These are phyloP conservation scores for Diarsia rubi DNA, from an alignment of 2,888 invertebrate species.

Conservation along the genomic window DNA sequence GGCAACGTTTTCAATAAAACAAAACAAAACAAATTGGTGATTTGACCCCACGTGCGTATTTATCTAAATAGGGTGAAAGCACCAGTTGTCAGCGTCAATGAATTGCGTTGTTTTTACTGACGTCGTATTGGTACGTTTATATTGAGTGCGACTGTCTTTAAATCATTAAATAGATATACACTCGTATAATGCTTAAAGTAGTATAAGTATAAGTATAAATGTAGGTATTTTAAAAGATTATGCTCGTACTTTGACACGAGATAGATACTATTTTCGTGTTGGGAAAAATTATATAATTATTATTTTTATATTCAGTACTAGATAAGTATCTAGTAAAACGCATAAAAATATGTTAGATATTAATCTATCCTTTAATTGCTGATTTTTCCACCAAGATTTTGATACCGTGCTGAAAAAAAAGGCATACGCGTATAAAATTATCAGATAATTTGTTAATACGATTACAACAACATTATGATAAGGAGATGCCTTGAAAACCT, in stretches of 20 bases:
- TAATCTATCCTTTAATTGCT: not conserved
- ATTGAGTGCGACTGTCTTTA: not conserved
- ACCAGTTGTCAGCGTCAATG: slow-evolving; percentile 1
- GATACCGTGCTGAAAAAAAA: not conserved
- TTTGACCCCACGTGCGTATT: slow-evolving; percentile 49
- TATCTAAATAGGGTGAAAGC: slow-evolving; percentile 31
- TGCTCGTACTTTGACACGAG: not conserved
- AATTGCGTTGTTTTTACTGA: slow-evolving; percentile 3
- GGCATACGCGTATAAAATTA: no score
- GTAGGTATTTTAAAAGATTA: not conserved
- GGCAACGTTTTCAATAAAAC: no score
- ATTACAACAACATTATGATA: not conserved
- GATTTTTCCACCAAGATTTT: not conserved
- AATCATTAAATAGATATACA: not conserved
- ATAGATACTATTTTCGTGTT: not conserved
- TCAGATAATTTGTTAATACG: slow-evolving; percentile 8
- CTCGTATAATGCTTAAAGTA: not conserved
- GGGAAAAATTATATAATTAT: not conserved
- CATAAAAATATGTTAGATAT: not conserved
- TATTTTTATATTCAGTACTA: not conserved
- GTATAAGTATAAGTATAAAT: no score
- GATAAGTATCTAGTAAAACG: not conserved
- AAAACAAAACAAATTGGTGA: no score
- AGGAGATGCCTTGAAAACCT: not conserved
- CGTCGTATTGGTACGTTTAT: slow-evolving; percentile 14